Conservation (phyloP, 2,888 invertebrate genomes). For the Euzetes globulus region DNA sequence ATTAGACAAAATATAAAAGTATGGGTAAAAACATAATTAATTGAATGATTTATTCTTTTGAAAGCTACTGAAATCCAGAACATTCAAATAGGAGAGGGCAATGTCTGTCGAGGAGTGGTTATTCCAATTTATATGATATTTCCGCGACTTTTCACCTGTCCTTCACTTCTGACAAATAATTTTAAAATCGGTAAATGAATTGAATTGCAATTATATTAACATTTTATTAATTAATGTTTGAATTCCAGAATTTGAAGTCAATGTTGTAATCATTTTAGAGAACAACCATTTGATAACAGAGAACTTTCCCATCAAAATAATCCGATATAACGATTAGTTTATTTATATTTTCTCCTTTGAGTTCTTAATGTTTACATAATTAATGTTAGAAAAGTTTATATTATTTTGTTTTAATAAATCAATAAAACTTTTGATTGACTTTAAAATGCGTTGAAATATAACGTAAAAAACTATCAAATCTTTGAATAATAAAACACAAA, state of each 20-base stretch:
- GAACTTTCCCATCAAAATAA: conserved; percentile 70
- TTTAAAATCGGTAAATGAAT: conserved; percentile 75
- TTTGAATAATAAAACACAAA: too few relatives aligned
- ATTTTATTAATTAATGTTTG: background rate
- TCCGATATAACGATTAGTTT: conserved; percentile 29
- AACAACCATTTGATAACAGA: conserved; percentile 89
- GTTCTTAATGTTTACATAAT: too few relatives aligned
- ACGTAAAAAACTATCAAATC: too few relatives aligned
- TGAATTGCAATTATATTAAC: too few relatives aligned
- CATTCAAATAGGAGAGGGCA: conserved; percentile 91
- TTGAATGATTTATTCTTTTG: background rate
- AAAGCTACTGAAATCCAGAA: conserved; percentile 94
- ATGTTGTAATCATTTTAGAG: conserved; percentile 82
- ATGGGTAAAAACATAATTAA: background rate
- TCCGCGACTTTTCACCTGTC: conserved; percentile 89
- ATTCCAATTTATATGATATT: conserved; percentile 93
- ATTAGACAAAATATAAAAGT: too few relatives aligned
- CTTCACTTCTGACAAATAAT: conserved; percentile 76
- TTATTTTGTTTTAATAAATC: background rate
- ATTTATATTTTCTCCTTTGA: too few relatives aligned
- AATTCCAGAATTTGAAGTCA: conserved; percentile 81
- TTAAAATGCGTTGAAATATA: background rate
- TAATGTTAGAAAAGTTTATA: too few relatives aligned
- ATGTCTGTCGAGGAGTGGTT: conserved; percentile 67
- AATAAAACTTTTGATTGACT: background rate